phyloP scores from a whole-genome alignment of 2,797 vertebrate species.

The Yasuhikotakia modesta region DNA sequence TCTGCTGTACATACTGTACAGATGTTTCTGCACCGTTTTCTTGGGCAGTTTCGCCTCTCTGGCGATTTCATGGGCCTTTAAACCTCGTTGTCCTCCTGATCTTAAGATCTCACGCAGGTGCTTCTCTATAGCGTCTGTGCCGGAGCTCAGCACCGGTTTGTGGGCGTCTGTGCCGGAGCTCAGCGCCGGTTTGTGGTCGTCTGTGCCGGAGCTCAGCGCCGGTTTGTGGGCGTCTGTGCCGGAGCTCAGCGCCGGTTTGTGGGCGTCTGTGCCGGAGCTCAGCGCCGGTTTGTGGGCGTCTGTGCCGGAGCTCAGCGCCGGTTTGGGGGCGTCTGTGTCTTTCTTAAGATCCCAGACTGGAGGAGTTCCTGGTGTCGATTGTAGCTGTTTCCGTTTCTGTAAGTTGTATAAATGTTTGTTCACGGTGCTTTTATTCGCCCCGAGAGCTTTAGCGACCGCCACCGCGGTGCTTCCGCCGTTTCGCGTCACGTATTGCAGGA shows the following conservation, averaged over 20 bases:
- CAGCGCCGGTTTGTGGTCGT: no score
- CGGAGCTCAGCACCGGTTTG: no score
- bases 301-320: not conserved
- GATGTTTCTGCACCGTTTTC: not conserved
- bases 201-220: no score
- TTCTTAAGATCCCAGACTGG: constrained; percentile 44
- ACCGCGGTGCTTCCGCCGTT: not conserved
- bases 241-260: no score
- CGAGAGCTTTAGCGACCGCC: constrained; percentile 24
- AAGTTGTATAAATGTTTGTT: constrained; percentile 44
- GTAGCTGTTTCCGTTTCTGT: not conserved
- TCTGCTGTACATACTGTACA: constrained; percentile 4
- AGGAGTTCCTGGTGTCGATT: fast-evolving
- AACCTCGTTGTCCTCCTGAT: not conserved
- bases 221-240: no score
- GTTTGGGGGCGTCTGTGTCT: not conserved
- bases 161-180: no score
- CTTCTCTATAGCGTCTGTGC: no score
- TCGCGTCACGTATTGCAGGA: constrained; percentile 23
- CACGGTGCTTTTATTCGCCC: not conserved
- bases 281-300: no score
- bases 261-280: no score
- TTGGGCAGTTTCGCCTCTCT: fast-evolving
- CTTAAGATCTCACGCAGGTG: not conserved
- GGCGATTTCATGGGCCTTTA: not conserved